Percentiles rank a stretch among this genome's conserved stretches.
Evolutionary conservation across 2,797 vertebrate species (phyloP).

Genomic region (Spizella passerina): DNA sequence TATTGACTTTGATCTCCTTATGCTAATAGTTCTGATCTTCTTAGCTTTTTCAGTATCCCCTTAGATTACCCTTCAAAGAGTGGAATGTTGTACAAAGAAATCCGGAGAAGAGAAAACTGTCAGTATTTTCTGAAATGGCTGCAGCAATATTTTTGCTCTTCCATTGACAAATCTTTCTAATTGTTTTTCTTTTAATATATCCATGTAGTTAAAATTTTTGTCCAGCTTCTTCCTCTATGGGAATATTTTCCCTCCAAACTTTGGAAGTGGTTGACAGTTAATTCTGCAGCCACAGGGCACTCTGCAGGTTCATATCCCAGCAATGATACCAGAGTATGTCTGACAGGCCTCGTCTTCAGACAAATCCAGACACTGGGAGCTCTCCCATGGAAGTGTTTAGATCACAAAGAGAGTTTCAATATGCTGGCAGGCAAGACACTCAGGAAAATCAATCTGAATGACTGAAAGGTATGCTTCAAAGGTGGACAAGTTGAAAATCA

Average conservation of each 20-base stretch:
- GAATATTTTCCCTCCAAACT: not conserved
- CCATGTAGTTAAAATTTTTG: not conserved
- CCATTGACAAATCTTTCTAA: not conserved
- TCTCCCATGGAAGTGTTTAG: not conserved
- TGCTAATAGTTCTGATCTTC: not conserved
- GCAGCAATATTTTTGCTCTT: not conserved
- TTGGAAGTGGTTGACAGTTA: not conserved
- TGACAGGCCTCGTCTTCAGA: not conserved
- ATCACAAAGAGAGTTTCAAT: not conserved
- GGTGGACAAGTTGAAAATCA: conserved; percentile 36
- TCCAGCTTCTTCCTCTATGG: not conserved
- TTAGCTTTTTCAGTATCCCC: not conserved
- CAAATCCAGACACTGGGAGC: not conserved
- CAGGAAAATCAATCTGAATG: conserved; percentile 44
- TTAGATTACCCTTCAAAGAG: not conserved
- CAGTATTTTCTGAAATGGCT: not conserved
- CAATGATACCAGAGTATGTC: not conserved
- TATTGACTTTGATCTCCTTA: not conserved
- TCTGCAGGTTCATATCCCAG: not conserved
- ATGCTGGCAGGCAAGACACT: conserved; percentile 1
- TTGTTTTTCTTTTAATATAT: not conserved
- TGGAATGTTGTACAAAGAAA: not conserved
- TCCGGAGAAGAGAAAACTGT: not conserved
- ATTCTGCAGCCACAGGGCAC: not conserved
- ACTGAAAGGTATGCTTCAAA: conserved; percentile 57